Evolutionary conservation across 1,140 invertebrate genomes (phyloP), one percentile per base, ranked within the genome.

Genomic region (Hylaeus volcanicus): DNA sequence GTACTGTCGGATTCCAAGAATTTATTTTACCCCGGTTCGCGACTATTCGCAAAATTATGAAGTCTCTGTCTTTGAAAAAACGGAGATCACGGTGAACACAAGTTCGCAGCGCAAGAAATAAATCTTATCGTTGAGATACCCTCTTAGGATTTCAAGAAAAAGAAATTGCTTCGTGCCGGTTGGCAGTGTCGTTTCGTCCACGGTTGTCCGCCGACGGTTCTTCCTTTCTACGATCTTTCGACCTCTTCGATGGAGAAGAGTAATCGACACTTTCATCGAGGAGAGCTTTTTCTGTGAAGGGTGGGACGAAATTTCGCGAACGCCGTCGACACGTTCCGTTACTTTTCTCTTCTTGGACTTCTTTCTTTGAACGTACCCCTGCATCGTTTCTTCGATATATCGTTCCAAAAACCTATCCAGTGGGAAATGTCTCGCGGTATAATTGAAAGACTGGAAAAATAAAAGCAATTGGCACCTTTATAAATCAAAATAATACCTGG

Each of bases 191-290:
- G 48, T n/a, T 55, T 77, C 73, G 58, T 53, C 26, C 66, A 1
- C 56, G 39, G 43, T 14, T n/a, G 9, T 82, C 66, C 12, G 63
- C 26, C 55, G 51, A 71, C 43, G 74, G 41, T 65, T 37, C 39
- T 68, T 74, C 56, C 48, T 60, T 70, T 56, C 63, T 5, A 26
- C 8, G 51, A 72, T 76, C 11, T 43, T 11, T 76, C 51, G 43
- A 58, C 51, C 51, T 48, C 39, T 45, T 72, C 61, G 75, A 85
- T 70, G 43, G 51, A 43, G 65, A 69, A 66, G 43, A 80, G 58
- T 85, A 81, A 84, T 86, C 53, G 71, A 85, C 70, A 48, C 74
- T 82, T 74, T 63, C 70, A 69, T n/a, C 58, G 53, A 55, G 43
- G 15, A 45, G 48, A 79, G 53, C 5, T 58, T 63, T 77, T 63